Conservation (phyloP, 2,888 invertebrate genomes). For the Nasonia oneida region DNA sequence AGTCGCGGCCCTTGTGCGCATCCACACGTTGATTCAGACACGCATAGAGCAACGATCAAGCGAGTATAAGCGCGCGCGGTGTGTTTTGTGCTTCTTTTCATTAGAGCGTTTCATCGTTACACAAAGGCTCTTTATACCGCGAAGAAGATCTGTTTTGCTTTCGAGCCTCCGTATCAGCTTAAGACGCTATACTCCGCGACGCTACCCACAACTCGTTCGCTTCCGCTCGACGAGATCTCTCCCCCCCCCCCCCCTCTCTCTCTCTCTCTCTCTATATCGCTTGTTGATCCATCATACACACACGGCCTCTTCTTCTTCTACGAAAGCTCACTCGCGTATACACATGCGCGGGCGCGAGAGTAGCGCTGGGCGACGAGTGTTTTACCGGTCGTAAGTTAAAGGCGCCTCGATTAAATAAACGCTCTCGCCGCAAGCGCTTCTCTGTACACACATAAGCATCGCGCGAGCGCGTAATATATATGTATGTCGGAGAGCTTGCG, state of each 20-base stretch:
- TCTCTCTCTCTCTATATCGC: conserved; percentile 51
- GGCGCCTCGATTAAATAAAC: conserved; percentile 71
- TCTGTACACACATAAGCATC: conserved; percentile 14
- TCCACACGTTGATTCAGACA: neutral
- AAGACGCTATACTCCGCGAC: conserved; percentile 19
- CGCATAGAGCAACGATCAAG: neutral
- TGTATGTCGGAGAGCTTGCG: neutral
- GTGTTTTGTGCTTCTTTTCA: conserved; percentile 55
- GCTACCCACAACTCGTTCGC: conserved; percentile 11
- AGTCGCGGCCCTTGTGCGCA: conserved; percentile 18
- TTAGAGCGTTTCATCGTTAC: conserved; percentile 39
- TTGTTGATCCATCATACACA: conserved; percentile 53
- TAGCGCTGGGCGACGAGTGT: conserved; percentile 70
- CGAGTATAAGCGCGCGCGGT: neutral
- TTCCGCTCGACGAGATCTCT: conserved; percentile 54
- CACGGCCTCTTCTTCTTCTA: conserved; percentile 40
- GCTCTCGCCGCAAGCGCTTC: conserved; percentile 24
- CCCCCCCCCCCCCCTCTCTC: conserved; percentile 16
- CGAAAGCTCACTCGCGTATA: conserved; percentile 62
- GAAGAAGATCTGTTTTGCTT: conserved; percentile 56
- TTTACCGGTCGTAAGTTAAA: conserved; percentile 70
- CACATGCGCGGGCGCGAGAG: conserved; percentile 56
- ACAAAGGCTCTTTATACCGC: conserved; percentile 57
- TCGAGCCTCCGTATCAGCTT: conserved; percentile 19
- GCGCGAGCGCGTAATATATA: neutral